Evolutionary conservation across 2,113 vertebrate species (phyloP), one percentile per base, ranked within the genome.

Genomic region (Stictonetta naevosa): DNA sequence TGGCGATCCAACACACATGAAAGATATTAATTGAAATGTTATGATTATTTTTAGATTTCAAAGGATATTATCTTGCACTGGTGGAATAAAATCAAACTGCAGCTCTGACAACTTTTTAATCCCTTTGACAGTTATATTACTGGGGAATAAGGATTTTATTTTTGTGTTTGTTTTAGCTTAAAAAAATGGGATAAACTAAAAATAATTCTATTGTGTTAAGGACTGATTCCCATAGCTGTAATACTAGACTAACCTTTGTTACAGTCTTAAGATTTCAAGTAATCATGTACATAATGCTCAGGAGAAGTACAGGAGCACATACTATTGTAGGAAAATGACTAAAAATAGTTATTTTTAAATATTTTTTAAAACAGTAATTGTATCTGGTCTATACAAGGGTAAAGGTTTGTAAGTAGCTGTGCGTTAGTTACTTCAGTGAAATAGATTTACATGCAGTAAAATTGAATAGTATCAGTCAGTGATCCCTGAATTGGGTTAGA

Each of bases 1-100:
- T 68, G 52, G 46, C 42, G 84, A 68, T 59, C 25, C 50, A 63
- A 83, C 13, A 42, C 21, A 44, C 44, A 46, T 31, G n/a, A 77
- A 96, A 91, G 8, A 83, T 56, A 90, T 86, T 86, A 95, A 97
- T 56, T 96, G 91, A 95, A 96, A 96, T 95, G 74, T 93, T 83
- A 83, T 92, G 1, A 90, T 95, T 93, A 76, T 90, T 84, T 97
- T 97, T 93, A 84, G 84, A 84, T 48, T 97, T 97, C 88, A 96
- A 90, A 91, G 81, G 93, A 92, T 79, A 87, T 94, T 93, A 85
- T 97, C 84, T 96, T 96, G 64, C 28, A 63, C 36, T 85, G 78
- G 85, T 96, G 86, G 88, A 97, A 97, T 21, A 36, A 97, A 93
- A 74, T 92, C 67, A 91, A 77, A 92, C 73, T 79, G 73, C 94